Conservation (phyloP, 2,888 invertebrate species). For the Embidobia sp. region DNA sequence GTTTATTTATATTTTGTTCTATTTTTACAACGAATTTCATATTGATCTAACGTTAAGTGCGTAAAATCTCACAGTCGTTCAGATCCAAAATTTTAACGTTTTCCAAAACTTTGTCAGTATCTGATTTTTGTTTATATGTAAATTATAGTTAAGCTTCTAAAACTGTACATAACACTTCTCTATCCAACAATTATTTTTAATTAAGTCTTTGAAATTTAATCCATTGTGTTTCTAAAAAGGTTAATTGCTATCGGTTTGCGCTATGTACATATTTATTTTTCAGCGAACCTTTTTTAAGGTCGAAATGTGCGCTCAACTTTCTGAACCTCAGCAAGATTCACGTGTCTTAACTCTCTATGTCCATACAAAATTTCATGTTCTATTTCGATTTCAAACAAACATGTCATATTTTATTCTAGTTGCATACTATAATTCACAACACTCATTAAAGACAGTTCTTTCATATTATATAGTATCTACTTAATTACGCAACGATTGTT, state of each 20-base stretch:
- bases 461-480: slow-evolving; percentile 31
- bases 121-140: slow-evolving; percentile 18
- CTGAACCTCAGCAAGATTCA: slow-evolving; percentile 59
- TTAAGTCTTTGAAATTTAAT: slow-evolving; percentile 25
- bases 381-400: slow-evolving; percentile 45
- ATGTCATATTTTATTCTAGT: slow-evolving; percentile 29
- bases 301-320: slow-evolving; percentile 48
- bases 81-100: slow-evolving; percentile 45
- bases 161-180: slow-evolving; percentile 50
- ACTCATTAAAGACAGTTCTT: slow-evolving; percentile 48
- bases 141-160: slow-evolving; percentile 46
- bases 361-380: slow-evolving; percentile 39
- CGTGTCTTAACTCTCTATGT: slow-evolving; percentile 54
- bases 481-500: slow-evolving; percentile 36
- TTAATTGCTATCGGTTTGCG: slow-evolving; percentile 45
- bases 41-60: slow-evolving; percentile 49
- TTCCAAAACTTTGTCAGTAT: slow-evolving; percentile 18
- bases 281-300: slow-evolving; percentile 38
- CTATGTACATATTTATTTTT: slow-evolving; percentile 51
- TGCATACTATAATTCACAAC: slow-evolving; percentile 42
- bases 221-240: slow-evolving; percentile 32
- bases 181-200: slow-evolving; percentile 44
- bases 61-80: slow-evolving; percentile 59
- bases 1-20: slow-evolving; percentile 33
- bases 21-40: slow-evolving; percentile 37